These are phyloP conservation scores for Neoascia interrupta DNA, from an alignment of 2,888 invertebrate genomes.

Conservation along the genomic window DNA sequence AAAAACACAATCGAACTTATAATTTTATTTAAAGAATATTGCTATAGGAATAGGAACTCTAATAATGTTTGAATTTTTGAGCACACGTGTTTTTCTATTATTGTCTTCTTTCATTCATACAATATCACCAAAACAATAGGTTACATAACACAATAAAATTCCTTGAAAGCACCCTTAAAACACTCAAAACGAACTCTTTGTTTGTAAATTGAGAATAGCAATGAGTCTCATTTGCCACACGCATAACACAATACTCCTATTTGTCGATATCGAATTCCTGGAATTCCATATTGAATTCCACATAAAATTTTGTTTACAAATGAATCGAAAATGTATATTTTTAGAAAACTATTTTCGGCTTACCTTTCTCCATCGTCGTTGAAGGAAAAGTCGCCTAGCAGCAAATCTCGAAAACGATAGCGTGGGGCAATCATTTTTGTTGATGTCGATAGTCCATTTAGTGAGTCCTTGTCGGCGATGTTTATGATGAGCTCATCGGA, in stretches of 20 bases:
- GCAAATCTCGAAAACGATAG: constrained; percentile 88
- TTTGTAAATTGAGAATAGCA: neutral
- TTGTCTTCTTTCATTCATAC: too few species aligned
- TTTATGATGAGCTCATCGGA: constrained; percentile 77
- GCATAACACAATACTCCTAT: neutral
- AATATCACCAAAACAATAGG: too few species aligned
- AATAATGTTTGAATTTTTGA: too few species aligned
- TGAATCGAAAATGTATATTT: neutral
- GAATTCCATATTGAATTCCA: neutral
- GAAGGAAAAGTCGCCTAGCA: constrained; percentile 88
- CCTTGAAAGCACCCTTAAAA: too few species aligned
- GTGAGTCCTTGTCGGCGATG: constrained; percentile 74
- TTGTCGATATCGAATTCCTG: neutral
- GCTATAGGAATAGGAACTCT: too few species aligned
- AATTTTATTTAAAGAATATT: too few species aligned
- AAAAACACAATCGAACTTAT: too few species aligned
- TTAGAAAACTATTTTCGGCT: constrained; percentile 73
- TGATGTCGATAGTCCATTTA: constrained; percentile 70
- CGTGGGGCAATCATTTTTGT: constrained; percentile 82
- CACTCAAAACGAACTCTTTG: too few species aligned
- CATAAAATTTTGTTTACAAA: neutral
- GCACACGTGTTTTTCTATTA: too few species aligned
- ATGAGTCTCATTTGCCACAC: neutral
- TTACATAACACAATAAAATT: too few species aligned
- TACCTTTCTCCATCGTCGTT: constrained; percentile 90